Evolutionary conservation across 2,797 vertebrate species (phyloP), one percentile per base, ranked within the genome.

Genomic region (Chrysocyon brachyurus): DNA sequence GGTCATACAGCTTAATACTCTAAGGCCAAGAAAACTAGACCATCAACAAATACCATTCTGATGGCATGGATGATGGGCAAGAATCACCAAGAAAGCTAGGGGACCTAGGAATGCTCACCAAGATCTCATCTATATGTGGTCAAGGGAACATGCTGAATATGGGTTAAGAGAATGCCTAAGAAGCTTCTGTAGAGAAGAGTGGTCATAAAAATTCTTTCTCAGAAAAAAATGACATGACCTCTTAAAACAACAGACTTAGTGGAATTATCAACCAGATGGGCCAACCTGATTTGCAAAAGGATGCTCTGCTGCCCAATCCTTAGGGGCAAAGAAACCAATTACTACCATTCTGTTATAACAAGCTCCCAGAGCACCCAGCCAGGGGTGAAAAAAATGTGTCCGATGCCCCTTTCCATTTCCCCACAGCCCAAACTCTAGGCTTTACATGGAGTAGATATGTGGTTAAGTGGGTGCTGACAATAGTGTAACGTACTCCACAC

Each of bases 271-370:
- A 46, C 9, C 57, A 72, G 2, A 52, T 2, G 49, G 54, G 49
- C 8, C 54, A 61, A n/a, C 0, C 24, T 70, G 40, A 66, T 61
- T 78, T 83, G 12, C 14, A 40, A 24, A 82, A 49, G 36, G 73
- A 40, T 40, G n/a, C 5, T 46, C 33, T 57, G 72, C 26, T 86
- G 16, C 33, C 49, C 40, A 31, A 61, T 31, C 40, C 49, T 66
- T 22, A 86, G 40, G 31, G 4, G n/a, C 59, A 83, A 72, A 95
- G 84, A 93, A 40, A 96, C 68, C 57, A 66, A 64, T 28, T 21
- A 24, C 24, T 6, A 26, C 3, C 54, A 83, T 17, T 66, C 15
- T 1, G 40, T 54, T 26, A 57, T 0, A 81, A 87, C 28, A 46
- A 52, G 70, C 61, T 81, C 54, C 22, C 68, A 10, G 49, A 59